Base-by-base conservation (phyloP, 2,888 invertebrate species). In the Ophion ventricosus region DNA sequence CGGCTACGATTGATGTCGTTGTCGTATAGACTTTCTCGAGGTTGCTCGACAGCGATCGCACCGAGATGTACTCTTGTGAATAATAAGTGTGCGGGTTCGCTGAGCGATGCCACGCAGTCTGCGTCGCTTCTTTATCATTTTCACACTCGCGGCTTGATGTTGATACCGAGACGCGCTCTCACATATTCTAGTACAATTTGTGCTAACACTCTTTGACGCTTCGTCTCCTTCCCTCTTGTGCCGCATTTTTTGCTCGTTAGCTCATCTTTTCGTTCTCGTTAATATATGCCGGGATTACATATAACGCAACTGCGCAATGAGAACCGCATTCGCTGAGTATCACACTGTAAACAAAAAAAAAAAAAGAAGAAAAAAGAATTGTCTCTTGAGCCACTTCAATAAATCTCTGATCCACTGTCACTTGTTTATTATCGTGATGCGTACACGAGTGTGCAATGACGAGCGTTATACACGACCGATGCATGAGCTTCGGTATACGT, bases 41-140 rank as follows among this genome's bases (percentile, higher is more conserved):
- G 14, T 14, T 43, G 14, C 43, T 43, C 43, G 35, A 35, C 35
- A 35, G 11, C 43, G 43, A 11, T 14, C 11, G 10, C 43, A 14
- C 43, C 11, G 14, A 43, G 43, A 43, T 43, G 43, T 14, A 43
- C 43, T 43, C 43, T 43, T 14, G 43, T 43, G 43, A 43, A 43
- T 43, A 43, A 43, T 11, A 14, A 43, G 43, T 43, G 43, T 69
- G 56, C 56, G 56, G 23, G 73, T 40, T 17, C 77, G 49, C 11
- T 59, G n/a, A 66, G 56, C n/a, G 88, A 88, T 88, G 88, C 89
- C 89, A 87, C 86, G 89, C 89, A 88, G 88, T 89, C 89, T 89
- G 88, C 78, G 73, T 86, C 73, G 79, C 77, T 73, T 25, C 85
- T 84, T 88, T 89, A 89, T 89, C 89, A 70, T 69, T 64, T 63